phyloP scores from a whole-genome alignment of 2,797 vertebrate species.

The Crocodylus rhombifer region DNA sequence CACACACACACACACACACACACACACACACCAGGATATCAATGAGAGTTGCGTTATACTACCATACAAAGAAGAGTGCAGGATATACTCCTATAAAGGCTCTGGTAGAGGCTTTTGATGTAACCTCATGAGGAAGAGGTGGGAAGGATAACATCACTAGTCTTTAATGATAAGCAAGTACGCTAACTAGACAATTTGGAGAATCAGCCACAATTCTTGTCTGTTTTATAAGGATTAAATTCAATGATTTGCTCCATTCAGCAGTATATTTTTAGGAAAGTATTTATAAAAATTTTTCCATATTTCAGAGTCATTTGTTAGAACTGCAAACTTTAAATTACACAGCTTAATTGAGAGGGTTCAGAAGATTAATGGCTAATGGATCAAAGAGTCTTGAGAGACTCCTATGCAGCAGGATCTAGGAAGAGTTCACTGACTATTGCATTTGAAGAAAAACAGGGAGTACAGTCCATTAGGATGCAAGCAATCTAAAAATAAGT shows the following conservation, averaged over 20 bases:
- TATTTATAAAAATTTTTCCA: background rate
- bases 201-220: background rate
- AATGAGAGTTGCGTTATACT: background rate
- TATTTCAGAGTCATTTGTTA: background rate
- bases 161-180: background rate
- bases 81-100: background rate
- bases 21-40: background rate
- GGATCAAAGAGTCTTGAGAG: background rate
- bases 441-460: background rate
- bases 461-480: background rate
- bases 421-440: background rate
- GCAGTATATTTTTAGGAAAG: background rate
- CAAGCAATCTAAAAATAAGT: background rate
- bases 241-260: background rate
- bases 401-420: background rate
- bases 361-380: background rate
- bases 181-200: background rate
- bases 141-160: background rate
- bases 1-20: no score
- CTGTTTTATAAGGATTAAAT: background rate
- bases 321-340: background rate
- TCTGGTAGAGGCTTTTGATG: background rate
- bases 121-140: accelerated
- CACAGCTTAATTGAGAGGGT: background rate
- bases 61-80: background rate